Base-by-base conservation (phyloP, 35 echinoderm and acorn worm genomes). In the Strongylocentrotus purpuratus region DNA sequence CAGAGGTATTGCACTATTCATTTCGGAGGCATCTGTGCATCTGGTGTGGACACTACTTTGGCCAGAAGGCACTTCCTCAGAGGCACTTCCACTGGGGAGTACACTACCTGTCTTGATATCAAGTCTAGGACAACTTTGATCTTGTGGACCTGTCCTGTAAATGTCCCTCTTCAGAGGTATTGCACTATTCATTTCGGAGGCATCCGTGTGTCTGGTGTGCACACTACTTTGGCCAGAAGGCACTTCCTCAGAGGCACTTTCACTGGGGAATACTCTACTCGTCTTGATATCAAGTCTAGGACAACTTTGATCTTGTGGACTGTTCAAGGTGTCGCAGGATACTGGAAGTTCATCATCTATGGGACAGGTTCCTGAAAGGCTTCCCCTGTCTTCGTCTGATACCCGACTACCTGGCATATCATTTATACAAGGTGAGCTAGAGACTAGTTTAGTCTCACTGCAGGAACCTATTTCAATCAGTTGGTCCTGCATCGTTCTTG, bases 71-170 rank as follows among this genome's bases (percentile, higher is more conserved):
- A 5, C 20, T 78, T 78, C 65, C 28, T 78, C 65, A 78, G 18
- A 71, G 25, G 65, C 65, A 78, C 65, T 78, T 55, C 11, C 15
- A 55, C 11, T 13, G 7, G 50, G 15, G 15, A 11, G 50, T 14
- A 55, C 50, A 55, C 50, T 13, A 10, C 7, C 10, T 55, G 50
- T 12, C 50, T 55, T 12, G 0, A 10, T 55, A 55, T 11, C 10
- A 55, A 15, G 50, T 55, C 10, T 55, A 9, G 2, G 7, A 55
- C 50, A 55, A 55, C 65, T 7, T 28, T 78, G 65, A 78, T 31
- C 65, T 78, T 78, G 65, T 78, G 65, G 28, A 78, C 22, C n/a
- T n/a, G n/a, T 99, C 41, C 98, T 95, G 87, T 95, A 87, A 60
- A 99, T 99, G 45, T 99, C 96, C 33, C 31, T 46, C 33, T 22